Evolutionary conservation across 2,888 invertebrate species (phyloP), one percentile per base, ranked within the genome.

Genomic region (Netelia fuscicornis): DNA sequence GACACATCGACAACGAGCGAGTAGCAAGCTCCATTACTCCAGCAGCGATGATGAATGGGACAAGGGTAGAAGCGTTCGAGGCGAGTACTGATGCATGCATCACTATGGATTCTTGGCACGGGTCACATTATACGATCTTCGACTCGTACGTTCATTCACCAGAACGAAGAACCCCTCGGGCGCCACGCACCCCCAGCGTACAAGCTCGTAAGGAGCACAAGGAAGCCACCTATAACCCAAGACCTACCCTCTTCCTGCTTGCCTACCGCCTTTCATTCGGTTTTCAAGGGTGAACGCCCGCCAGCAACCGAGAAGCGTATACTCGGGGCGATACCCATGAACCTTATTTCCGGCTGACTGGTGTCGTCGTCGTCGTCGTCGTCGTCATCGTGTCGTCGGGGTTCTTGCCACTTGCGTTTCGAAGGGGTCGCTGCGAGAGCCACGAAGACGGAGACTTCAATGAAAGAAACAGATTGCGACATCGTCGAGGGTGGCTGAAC

Each of bases 71-170:
- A 68, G 56, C 20, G 44, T 68, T 65, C 76, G 81, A n/a, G 67
- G 30, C 60, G 70, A 20, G 62, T 71, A 74, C 84, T 72, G 86
- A 77, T 82, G 89, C 90, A 77, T 82, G 89, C 90, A 89, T 88
- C 83, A 89, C 87, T 92, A 92, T 77, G 93, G 92, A 90, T 92
- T 92, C 92, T 91, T 89, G 82, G 65, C 90, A 87, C 88, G 90
- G 91, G 89, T 92, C 91, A 83, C 83, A 90, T 92, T 92, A 92
- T 92, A 89, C 83, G 78, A 81, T 90, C 89, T 91, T 88, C 81
- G 60, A 70, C 70, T 67, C 83, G 77, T 84, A 48, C 52, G 83
- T 89, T 89, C 92, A 92, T 92, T 91, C 91, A 90, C 87, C 78
- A 48, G 72, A 71, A 65, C 67, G 42, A 62, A 48, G 23, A 58